Conservation (phyloP, 2,797 vertebrate species). For the Lateolabrax maculatus region DNA sequence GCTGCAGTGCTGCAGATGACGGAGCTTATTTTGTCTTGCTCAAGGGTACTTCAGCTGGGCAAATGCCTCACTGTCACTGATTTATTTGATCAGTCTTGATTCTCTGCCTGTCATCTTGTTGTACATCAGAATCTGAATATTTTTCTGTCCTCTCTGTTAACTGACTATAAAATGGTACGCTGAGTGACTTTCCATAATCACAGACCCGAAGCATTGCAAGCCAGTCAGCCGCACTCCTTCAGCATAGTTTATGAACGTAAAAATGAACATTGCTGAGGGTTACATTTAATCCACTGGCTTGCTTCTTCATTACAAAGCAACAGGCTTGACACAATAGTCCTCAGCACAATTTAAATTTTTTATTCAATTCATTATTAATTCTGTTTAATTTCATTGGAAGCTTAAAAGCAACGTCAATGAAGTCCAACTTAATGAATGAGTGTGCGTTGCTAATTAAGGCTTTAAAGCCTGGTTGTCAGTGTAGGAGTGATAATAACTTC, state of each 20-base stretch:
- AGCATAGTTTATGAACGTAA: conserved; percentile 7
- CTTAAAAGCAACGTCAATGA: conserved; percentile 41
- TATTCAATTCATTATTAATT: conserved; percentile 52
- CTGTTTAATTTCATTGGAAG: conserved; percentile 40
- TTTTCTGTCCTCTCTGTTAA: background rate
- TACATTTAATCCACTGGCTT: background rate
- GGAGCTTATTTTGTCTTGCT: background rate
- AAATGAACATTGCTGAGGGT: background rate
- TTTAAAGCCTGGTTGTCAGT: conserved; percentile 42
- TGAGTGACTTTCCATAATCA: background rate
- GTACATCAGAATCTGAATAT: background rate
- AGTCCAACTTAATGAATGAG: conserved; percentile 57
- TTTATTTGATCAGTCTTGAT: background rate
- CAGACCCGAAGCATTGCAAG: background rate
- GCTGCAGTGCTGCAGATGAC: background rate
- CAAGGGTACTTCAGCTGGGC: background rate
- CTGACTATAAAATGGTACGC: background rate
- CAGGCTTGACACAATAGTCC: background rate
- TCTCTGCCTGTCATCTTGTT: background rate
- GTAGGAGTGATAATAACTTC: conserved; percentile 53
- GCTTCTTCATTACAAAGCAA: conserved; percentile 21
- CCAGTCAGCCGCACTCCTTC: background rate
- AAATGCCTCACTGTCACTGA: background rate
- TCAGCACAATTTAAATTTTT: background rate
- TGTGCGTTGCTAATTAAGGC: conserved; percentile 61